These are phyloP conservation scores for Drosophila bifasciata DNA, from an alignment of 1,140 invertebrate species.

Conservation along the genomic window DNA sequence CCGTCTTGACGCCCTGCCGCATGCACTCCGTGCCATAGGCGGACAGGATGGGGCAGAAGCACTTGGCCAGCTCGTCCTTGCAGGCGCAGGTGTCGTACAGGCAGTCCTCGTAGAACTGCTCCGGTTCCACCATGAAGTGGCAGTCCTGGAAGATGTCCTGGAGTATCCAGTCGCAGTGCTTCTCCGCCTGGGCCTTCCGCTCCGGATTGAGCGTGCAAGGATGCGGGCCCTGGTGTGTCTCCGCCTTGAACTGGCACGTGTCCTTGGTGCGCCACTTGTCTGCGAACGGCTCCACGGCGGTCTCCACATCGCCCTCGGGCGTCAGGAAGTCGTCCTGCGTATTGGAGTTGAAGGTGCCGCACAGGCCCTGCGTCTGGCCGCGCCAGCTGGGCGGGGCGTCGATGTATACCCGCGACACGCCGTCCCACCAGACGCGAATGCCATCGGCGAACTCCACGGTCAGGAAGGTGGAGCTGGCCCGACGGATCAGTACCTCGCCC, in stretches of 20 bases:
- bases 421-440: conserved; percentile 93
- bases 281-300: conserved; percentile 90
- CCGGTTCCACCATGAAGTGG: conserved; percentile 91
- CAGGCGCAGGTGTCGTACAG: conserved; percentile 95
- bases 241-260: conserved; percentile 87
- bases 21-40: conserved; percentile 93
- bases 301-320: conserved; percentile 92
- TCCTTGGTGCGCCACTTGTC: conserved; percentile 95
- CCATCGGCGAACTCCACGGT: conserved; percentile 89
- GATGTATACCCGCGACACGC: conserved; percentile 91
- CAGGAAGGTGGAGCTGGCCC: conserved; percentile 91
- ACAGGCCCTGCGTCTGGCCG: conserved; percentile 90
- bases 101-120: conserved; percentile 91
- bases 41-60: conserved; percentile 92
- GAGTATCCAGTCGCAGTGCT: conserved; percentile 88
- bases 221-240: conserved; percentile 85
- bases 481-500: conserved; percentile 87
- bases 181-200: conserved; percentile 88
- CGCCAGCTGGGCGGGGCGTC: conserved; percentile 90
- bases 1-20: conserved; percentile 87
- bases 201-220: conserved; percentile 90
- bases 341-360: conserved; percentile 94
- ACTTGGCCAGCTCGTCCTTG: conserved; percentile 87
- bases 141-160: conserved; percentile 91
- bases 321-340: conserved; percentile 95